A percentile compares a stretch with the other conserved stretches of the same genome.
Evolutionary conservation across 2,888 invertebrate genomes (phyloP).

Genomic region (Julus scandinavius): DNA sequence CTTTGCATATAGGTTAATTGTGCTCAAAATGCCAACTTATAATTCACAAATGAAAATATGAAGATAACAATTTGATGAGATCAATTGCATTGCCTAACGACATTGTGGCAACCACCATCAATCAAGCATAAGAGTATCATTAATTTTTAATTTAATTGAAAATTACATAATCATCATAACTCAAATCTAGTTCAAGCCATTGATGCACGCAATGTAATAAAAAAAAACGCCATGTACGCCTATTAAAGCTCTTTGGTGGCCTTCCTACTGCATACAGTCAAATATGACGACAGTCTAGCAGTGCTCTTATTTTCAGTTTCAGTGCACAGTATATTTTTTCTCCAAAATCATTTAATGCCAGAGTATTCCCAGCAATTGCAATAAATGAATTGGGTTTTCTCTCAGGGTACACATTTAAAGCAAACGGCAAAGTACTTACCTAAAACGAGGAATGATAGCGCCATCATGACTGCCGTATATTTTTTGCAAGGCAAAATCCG

Average conservation of each 20-base stretch:
- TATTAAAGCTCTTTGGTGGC: conserved; percentile 11
- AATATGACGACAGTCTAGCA: not conserved
- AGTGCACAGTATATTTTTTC: not conserved
- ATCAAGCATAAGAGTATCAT: no score
- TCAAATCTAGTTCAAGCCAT: not conserved
- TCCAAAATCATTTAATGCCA: not conserved
- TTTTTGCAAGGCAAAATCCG: conserved; percentile 20
- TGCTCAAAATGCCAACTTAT: not conserved
- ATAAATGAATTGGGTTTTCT: not conserved
- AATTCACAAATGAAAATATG: not conserved
- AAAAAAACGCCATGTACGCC: not conserved
- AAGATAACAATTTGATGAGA: no score
- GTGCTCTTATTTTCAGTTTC: not conserved
- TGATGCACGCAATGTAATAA: not conserved
- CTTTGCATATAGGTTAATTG: not conserved
- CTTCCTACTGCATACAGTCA: not conserved
- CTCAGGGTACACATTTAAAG: not conserved
- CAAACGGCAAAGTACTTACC: not conserved
- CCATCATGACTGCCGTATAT: conserved; percentile 39
- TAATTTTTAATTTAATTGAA: not conserved
- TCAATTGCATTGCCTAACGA: no score
- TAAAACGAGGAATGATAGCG: not conserved
- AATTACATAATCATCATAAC: not conserved
- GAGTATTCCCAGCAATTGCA: not conserved
- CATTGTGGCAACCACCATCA: no score